Conservation (phyloP, 2,888 invertebrate species). For the Pomacea canaliculata region DNA sequence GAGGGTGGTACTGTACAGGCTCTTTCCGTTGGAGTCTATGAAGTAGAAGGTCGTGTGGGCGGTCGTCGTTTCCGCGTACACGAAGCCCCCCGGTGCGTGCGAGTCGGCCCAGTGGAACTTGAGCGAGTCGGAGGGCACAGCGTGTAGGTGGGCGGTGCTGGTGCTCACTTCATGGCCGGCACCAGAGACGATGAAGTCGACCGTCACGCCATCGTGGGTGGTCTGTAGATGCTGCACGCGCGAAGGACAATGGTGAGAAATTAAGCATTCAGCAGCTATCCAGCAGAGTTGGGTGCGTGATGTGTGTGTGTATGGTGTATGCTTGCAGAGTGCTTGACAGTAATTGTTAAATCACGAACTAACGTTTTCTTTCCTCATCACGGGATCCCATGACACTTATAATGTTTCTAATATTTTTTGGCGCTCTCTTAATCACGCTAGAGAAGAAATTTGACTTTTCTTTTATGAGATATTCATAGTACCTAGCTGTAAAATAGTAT, state of each 20-base stretch:
- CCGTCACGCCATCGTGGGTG: conserved; percentile 39
- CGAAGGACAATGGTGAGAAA: background rate
- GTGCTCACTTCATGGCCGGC: conserved; percentile 69
- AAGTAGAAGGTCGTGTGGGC: conserved; percentile 58
- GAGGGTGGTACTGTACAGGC: conserved; percentile 48
- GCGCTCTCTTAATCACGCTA: too few species aligned
- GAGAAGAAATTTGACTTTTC: too few species aligned
- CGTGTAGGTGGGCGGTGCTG: conserved; percentile 57
- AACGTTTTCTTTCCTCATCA: too few species aligned
- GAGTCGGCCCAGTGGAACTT: conserved; percentile 66
- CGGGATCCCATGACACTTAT: too few species aligned
- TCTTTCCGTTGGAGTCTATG: conserved; percentile 46
- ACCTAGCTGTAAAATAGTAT: too few species aligned
- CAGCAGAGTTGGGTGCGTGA: too few species aligned
- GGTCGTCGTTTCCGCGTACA: conserved; percentile 52
- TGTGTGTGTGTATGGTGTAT: too few species aligned
- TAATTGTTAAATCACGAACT: too few species aligned
- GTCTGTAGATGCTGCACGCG: conserved; percentile 56
- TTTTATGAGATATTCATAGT: too few species aligned
- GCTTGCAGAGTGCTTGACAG: too few species aligned
- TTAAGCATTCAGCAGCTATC: background rate
- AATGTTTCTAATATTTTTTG: too few species aligned
- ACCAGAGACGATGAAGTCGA: conserved; percentile 70
- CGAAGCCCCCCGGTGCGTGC: conserved; percentile 64
- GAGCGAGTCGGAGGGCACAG: conserved; percentile 57